Evolutionary conservation across 1,140 invertebrate species (phyloP).

Genomic region (Zaprionus africanus): DNA sequence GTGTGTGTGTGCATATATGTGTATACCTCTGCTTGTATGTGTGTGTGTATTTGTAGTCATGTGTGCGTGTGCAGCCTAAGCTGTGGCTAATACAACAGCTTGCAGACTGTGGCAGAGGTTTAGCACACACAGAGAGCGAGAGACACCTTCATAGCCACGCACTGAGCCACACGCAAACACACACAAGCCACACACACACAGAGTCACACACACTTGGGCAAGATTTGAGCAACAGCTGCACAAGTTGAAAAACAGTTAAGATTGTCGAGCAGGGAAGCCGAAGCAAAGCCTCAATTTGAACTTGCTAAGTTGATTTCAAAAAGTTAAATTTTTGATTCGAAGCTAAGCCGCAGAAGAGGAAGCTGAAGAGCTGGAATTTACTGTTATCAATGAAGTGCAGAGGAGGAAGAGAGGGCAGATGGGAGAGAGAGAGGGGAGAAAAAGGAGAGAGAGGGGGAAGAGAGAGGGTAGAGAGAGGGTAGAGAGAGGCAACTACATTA

Average conservation of each 20-base stretch:
- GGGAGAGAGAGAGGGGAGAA: background rate
- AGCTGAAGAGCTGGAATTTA: background rate
- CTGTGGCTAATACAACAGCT: slow-evolving; percentile 35
- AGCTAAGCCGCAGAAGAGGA: background rate
- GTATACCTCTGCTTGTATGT: background rate
- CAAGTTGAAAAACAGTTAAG: background rate
- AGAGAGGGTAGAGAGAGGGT: background rate
- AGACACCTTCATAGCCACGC: background rate
- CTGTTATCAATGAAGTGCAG: background rate
- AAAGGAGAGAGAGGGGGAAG: background rate
- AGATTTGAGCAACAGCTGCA: slow-evolving; percentile 4
- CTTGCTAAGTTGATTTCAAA: slow-evolving; percentile 1
- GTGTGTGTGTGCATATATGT: background rate
- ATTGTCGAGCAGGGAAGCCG: background rate
- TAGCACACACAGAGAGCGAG: background rate
- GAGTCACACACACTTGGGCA: background rate
- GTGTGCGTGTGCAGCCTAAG: slow-evolving; percentile 19
- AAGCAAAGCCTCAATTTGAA: background rate
- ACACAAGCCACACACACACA: slow-evolving; percentile 21
- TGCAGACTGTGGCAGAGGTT: slow-evolving; percentile 19
- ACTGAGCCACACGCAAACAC: slow-evolving; percentile 7
- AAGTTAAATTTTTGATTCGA: slow-evolving; percentile 4
- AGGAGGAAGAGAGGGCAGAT: background rate
- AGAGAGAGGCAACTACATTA: no score
- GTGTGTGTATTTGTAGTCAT: background rate